Evolutionary conservation across 2,113 vertebrate genomes (phyloP).

Genomic region (Indicator indicator): DNA sequence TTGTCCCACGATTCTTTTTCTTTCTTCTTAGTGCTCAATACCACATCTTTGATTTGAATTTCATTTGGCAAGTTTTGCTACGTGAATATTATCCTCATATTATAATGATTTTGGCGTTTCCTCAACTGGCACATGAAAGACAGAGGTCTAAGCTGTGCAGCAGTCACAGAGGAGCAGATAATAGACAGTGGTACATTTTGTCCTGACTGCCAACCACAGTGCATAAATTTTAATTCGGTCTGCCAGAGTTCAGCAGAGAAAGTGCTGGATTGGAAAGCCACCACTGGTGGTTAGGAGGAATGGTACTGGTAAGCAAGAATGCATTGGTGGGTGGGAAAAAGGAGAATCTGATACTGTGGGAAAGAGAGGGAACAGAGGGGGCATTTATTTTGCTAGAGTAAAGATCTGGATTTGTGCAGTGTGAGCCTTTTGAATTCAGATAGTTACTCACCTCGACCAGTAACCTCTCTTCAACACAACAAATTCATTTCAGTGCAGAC

Average conservation of each 20-base stretch:
- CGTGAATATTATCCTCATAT: not conserved
- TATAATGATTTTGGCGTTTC: slow-evolving; percentile 30
- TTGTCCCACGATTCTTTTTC: not conserved
- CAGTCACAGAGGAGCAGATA: not conserved
- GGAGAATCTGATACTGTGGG: not conserved
- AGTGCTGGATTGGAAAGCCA: not conserved
- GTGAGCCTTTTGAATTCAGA: not conserved
- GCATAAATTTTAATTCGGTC: slow-evolving; percentile 46
- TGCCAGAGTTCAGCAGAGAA: slow-evolving; percentile 16
- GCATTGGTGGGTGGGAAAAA: not conserved
- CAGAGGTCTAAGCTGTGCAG: not conserved
- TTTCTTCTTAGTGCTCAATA: not conserved
- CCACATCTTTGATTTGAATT: not conserved
- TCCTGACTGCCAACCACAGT: slow-evolving; percentile 20
- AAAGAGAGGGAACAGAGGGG: not conserved
- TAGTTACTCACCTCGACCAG: not conserved
- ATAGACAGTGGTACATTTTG: slow-evolving; percentile 43
- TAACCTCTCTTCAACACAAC: not conserved
- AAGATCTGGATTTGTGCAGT: not conserved
- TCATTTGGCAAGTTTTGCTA: slow-evolving; percentile 3
- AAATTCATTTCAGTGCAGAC: not conserved
- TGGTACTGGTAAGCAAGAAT: not conserved
- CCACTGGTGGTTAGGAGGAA: not conserved
- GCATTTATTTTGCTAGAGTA: not conserved
- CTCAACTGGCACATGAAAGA: slow-evolving; percentile 6